Evolutionary conservation across 2,797 vertebrate species (phyloP), one percentile per base, ranked within the genome.

Genomic region (Peromyscus melanophrys): DNA sequence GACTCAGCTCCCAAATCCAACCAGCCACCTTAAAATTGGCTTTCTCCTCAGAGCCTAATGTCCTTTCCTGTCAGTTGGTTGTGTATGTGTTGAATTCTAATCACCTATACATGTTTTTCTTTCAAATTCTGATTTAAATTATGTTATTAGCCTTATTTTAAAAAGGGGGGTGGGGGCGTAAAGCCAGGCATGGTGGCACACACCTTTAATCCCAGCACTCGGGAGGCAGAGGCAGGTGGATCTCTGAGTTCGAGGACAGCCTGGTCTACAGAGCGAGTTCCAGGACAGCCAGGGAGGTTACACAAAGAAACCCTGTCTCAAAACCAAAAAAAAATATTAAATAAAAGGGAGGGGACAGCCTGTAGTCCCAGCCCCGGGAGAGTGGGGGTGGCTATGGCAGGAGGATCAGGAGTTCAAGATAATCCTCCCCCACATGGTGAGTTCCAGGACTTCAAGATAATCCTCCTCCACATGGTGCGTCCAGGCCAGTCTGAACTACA

Each of bases 71-170:
- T 76, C 63, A 73, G 76, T 49, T 40, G 40, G 21, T 31, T 19
- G 1, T 83, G 7, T 57, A 14, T 19, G 6, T 49, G 67, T 88
- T 73, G 3, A 67, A 37, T 88, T 95, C 40, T 93, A 65, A 90
- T 77, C 88, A 84, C 21, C 76, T 82, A 85, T 12, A 80, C 16
- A 19, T 40, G 55, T 46, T 93, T 93, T 75, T 34, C 59, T 82
- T 61, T 93, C 69, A 92, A 95, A 97, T 3, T 65, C 85, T 59
- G 93, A 40, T 75, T 34, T 94, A 90, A 95, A 90, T 49, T 95
- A 92, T 37, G 7, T 90, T 6, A 89, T 25, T 10, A 83, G 16
- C 34, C 11, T 90, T 90, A 90, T 61, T 92, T 73, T 52, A 52
- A 84, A 84, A 43, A 31, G 6, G 29, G 1, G 17, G 5, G 16